A percentile compares a stretch with the other conserved stretches of the same genome.
Evolutionary conservation across 2,888 invertebrate genomes (phyloP).

Genomic region (Drosophila conformis): DNA sequence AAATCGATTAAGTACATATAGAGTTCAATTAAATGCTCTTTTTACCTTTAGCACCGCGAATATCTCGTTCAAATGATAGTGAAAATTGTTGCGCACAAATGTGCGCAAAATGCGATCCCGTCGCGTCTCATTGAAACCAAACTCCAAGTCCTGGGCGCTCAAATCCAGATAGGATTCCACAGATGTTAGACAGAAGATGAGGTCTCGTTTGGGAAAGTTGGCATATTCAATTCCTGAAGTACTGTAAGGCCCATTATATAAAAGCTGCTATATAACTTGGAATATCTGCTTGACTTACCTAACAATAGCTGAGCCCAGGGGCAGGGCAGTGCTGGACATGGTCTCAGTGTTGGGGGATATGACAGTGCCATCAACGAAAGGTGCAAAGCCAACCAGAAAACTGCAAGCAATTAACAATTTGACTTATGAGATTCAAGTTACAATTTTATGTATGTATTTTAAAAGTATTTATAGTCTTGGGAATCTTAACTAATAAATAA

Average conservation of each 20-base stretch:
- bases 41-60: slow-evolving; percentile 92
- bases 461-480: not conserved
- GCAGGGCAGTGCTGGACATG: slow-evolving; percentile 82
- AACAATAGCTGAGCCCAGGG: slow-evolving; percentile 85
- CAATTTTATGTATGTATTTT: no score
- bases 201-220: slow-evolving; percentile 92
- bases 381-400: slow-evolving; percentile 96
- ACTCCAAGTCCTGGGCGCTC: slow-evolving; percentile 93
- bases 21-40: not conserved
- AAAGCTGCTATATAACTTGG: not conserved
- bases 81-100: slow-evolving; percentile 96
- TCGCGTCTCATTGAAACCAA: slow-evolving; percentile 95
- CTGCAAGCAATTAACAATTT: slow-evolving; percentile 72
- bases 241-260: slow-evolving; percentile 52
- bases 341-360: slow-evolving; percentile 87
- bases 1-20: not conserved
- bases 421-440: no score
- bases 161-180: slow-evolving; percentile 93
- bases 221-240: slow-evolving; percentile 92
- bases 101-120: slow-evolving; percentile 95
- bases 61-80: slow-evolving; percentile 97
- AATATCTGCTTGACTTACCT: slow-evolving; percentile 82
- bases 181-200: slow-evolving; percentile 93
- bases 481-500: not conserved
- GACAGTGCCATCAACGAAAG: slow-evolving; percentile 96